A percentile compares a stretch with the other conserved stretches of the same genome.
These are phyloP conservation scores for Motacilla tschutschensis DNA, from an alignment of 2,113 vertebrate species.

Conservation along the genomic window DNA sequence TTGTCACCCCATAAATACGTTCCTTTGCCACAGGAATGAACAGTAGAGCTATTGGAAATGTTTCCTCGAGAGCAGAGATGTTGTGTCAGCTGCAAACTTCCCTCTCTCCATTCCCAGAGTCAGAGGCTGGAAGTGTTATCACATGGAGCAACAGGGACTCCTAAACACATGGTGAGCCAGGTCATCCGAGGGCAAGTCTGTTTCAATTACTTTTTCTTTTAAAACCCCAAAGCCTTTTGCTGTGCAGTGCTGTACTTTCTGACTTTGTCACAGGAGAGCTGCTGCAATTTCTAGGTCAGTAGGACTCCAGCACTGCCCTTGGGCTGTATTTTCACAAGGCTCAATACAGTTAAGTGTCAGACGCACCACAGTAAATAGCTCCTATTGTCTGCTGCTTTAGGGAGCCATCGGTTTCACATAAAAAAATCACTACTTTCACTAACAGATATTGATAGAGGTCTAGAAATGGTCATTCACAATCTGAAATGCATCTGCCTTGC, in stretches of 20 bases:
- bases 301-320: neutral
- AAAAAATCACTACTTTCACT: neutral
- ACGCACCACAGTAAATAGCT: neutral
- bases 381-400: neutral
- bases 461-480: neutral
- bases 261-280: slow-evolving; percentile 17
- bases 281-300: slow-evolving; percentile 38
- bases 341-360: neutral
- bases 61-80: neutral
- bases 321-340: neutral
- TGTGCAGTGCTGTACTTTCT: slow-evolving; percentile 1
- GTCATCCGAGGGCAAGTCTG: slow-evolving; percentile 17
- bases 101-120: neutral
- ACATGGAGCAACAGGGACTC: neutral
- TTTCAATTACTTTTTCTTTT: slow-evolving; percentile 38
- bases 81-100: neutral
- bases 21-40: neutral
- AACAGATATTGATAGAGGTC: neutral
- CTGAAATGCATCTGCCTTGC: neutral
- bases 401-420: neutral
- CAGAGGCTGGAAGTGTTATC: neutral
- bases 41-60: neutral
- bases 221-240: slow-evolving; percentile 47
- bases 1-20: neutral
- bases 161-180: neutral